phyloP scores from a whole-genome alignment of 2,797 vertebrate genomes.

The Gymnoscopelus braueri region DNA sequence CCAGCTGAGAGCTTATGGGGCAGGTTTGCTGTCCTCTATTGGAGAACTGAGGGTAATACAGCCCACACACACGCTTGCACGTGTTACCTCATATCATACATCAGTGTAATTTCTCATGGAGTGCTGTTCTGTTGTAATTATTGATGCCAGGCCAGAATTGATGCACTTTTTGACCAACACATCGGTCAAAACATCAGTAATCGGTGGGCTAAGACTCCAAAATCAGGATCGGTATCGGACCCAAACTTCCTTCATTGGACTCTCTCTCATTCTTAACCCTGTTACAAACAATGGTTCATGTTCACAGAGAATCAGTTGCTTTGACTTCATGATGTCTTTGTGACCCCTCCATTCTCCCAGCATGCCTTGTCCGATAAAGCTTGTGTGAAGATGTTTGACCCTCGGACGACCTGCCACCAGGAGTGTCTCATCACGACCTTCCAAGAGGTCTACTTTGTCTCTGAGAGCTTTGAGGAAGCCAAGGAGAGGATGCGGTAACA shows the following conservation, averaged over 20 bases:
- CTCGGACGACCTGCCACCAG: constrained; percentile 91
- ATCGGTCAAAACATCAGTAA: too few relatives aligned
- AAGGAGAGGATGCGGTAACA: constrained; percentile 97
- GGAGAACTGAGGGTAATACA: constrained; percentile 90
- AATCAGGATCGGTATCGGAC: too few relatives aligned
- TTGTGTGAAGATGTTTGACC: constrained; percentile 92
- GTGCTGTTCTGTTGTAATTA: too few relatives aligned
- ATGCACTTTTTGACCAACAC: too few relatives aligned
- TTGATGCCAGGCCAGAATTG: too few relatives aligned
- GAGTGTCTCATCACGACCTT: constrained; percentile 98
- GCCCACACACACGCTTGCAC: constrained; percentile 10
- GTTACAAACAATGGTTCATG: too few relatives aligned
- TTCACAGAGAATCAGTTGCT: too few relatives aligned
- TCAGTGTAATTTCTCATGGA: background rate
- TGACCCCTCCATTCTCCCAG: constrained; percentile 73
- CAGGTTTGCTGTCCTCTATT: constrained; percentile 95
- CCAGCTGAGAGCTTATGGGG: constrained; percentile 93
- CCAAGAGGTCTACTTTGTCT: constrained; percentile 97
- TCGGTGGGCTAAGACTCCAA: too few relatives aligned
- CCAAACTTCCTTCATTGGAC: too few relatives aligned
- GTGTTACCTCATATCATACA: background rate
- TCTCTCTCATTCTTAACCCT: too few relatives aligned
- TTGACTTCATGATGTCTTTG: too few relatives aligned
- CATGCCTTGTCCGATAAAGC: constrained; percentile 95
- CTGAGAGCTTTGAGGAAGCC: constrained; percentile 97